Percentiles rank a stretch among this genome's conserved stretches.
Evolutionary conservation across 1,140 invertebrate species (phyloP).

Genomic region (Drosophila quadrilineata): DNA sequence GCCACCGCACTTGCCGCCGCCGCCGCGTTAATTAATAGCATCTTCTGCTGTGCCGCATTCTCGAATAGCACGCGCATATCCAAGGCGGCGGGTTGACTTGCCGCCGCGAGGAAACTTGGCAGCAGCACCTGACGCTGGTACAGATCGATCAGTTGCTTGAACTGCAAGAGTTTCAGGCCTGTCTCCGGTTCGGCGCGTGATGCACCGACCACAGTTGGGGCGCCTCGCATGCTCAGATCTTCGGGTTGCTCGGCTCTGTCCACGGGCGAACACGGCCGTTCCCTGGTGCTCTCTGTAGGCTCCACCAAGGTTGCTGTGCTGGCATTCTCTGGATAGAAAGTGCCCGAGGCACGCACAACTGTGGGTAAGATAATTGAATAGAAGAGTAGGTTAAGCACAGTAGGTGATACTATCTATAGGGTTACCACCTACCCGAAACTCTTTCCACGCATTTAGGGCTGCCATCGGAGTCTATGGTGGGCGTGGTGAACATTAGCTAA

Average conservation of each 20-base stretch:
- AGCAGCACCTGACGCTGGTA: conserved; percentile 57
- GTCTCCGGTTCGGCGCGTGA: conserved; percentile 22
- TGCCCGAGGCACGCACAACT: conserved; percentile 81
- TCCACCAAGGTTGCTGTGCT: background rate
- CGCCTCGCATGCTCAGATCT: conserved; percentile 58
- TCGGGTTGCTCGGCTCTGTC: conserved; percentile 46
- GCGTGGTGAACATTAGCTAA: conserved; percentile 10
- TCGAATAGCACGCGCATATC: conserved; percentile 63
- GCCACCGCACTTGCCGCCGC: conserved; percentile 21
- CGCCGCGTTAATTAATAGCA: conserved; percentile 45
- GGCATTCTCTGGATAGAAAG: conserved; percentile 78
- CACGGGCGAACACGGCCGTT: background rate
- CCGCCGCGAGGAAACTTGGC: conserved; percentile 61
- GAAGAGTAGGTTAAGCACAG: background rate
- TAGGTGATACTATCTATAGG: background rate
- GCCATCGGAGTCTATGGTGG: background rate
- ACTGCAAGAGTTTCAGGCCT: conserved; percentile 56
- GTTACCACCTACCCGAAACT: conserved; percentile 37
- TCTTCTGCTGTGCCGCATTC: conserved; percentile 58
- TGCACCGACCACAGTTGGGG: background rate
- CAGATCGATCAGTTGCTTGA: conserved; percentile 61
- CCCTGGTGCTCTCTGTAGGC: background rate
- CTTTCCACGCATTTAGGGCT: conserved; percentile 24
- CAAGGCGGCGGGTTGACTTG: conserved; percentile 41
- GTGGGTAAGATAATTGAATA: background rate